Base-by-base conservation (phyloP, 2,888 invertebrate species). In the Doris montereyensis region DNA sequence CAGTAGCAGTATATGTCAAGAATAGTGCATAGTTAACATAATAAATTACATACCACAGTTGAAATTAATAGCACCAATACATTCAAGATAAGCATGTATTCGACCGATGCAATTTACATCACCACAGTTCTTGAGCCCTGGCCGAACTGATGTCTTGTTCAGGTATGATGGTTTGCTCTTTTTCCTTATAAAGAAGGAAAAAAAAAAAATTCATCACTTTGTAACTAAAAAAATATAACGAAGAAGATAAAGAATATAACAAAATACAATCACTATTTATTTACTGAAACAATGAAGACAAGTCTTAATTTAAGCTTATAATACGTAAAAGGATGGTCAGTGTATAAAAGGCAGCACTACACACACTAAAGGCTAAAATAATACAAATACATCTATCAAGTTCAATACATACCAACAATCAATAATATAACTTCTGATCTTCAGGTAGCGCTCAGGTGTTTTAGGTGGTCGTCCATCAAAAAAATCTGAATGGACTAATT, bases 51-150 rank as follows among this genome's bases (percentile, higher is more conserved):
- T 90, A 93, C 93, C 92, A 89, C 94, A 94, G 17, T 93, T 93
- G 91, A 93, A 94, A 90, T 94, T 94, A 80, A 94, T 94, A 24
- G 93, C 94, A 21, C 94, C 94, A 81, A 93, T 92, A 89, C 93
- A 93, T 88, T 94, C 94, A 77, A 94, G 89, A 84, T 93, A 93
- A 28, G 92, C 90, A 89, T 94, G 94, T 32, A 94, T 93, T 78
- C 93, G 90, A 13, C 94, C 93, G 79, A 94, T 93, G 84, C 93
- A 93, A 87, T 94, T 94, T 1, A 94, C 94, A 90, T 94, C 94
- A 0, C 94, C 94, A 87, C 93, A 94, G 85, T 93, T 93, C 88
- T 93, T 93, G 81, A 94, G 88, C 1, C 94, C 94, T 81, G 92
- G 90, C 75, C 94, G 88, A 8, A 93, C 93, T 0, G 93, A 91